phyloP scores from a whole-genome alignment of 2,797 vertebrate genomes.

The Bovichtus variegatus region DNA sequence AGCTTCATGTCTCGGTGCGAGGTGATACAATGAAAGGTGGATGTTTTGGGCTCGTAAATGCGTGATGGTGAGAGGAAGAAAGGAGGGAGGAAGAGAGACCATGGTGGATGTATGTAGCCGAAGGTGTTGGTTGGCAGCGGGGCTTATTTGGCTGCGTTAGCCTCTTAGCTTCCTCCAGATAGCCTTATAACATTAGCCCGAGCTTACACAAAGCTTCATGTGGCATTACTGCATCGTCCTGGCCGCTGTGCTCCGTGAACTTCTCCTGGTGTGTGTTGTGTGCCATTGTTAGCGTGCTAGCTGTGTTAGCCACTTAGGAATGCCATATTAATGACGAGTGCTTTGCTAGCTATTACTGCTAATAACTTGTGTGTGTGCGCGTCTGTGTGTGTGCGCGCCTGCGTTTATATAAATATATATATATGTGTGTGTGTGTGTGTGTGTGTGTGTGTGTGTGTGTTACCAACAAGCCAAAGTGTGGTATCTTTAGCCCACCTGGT shows the following conservation, averaged over 20 bases:
- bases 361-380: conserved; percentile 20
- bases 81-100: conserved; percentile 31
- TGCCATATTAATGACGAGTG: conserved; percentile 38
- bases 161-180: conserved; percentile 26
- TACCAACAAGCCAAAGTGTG: not conserved
- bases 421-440: not conserved
- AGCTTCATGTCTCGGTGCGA: conserved; percentile 8
- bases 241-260: conserved; percentile 8
- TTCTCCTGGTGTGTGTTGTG: conserved; percentile 34
- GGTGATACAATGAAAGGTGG: conserved; percentile 37
- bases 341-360: conserved; percentile 47
- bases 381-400: not conserved
- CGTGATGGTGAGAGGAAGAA: conserved; percentile 40
- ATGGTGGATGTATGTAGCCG: conserved; percentile 62
- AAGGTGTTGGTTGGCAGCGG: conserved; percentile 47
- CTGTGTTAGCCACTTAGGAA: conserved; percentile 57
- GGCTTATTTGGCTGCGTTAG: conserved; percentile 28
- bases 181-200: conserved; percentile 8
- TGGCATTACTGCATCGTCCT: conserved; percentile 18
- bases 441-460: not conserved
- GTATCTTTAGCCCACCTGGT: not conserved
- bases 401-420: not conserved
- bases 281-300: conserved; percentile 70
- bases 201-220: fast-evolving
- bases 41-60: conserved; percentile 31